Percentiles rank a stretch among this genome's conserved stretches.
These are phyloP conservation scores for Rhynchophorus ferrugineus DNA, from an alignment of 1,140 invertebrate genomes.

Conservation along the genomic window DNA sequence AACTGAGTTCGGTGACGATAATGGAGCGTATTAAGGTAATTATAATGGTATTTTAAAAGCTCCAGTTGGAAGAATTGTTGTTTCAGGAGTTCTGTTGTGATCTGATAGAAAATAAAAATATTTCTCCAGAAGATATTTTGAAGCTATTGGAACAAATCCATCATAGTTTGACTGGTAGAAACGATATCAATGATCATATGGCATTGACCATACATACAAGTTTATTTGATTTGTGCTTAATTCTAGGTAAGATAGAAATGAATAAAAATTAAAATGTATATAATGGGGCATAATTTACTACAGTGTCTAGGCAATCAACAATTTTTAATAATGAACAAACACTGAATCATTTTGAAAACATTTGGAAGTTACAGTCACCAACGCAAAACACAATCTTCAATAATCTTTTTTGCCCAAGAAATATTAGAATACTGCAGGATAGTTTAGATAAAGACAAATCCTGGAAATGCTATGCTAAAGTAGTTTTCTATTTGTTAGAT, in stretches of 20 bases:
- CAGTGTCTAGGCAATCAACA: no score
- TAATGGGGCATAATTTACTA: not conserved
- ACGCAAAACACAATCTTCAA: conserved; percentile 18
- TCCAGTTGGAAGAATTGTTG: no score
- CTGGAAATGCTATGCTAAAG: conserved; percentile 25
- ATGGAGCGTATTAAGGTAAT: not conserved
- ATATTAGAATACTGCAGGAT: conserved; percentile 24
- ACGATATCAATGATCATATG: conserved; percentile 31
- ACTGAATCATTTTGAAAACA: no score
- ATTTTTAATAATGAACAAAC: no score
- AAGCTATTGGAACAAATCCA: conserved; percentile 19
- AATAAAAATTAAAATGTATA: not conserved
- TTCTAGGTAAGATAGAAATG: conserved; percentile 24
- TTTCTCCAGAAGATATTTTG: conserved; percentile 12
- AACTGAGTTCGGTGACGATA: no score
- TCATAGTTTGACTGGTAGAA: conserved; percentile 21
- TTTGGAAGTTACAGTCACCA: not conserved
- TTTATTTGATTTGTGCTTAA: conserved; percentile 28
- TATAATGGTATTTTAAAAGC: no score
- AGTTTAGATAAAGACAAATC: conserved; percentile 8
- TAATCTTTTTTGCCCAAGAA: conserved; percentile 26
- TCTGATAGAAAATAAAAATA: conserved; percentile 3
- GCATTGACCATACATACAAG: conserved; percentile 15
- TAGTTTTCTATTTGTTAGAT: conserved; percentile 22
- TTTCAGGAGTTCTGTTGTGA: conserved; percentile 27